These are phyloP conservation scores for Ctenicera cuprea DNA, from an alignment of 2,888 invertebrate species.

Conservation along the genomic window DNA sequence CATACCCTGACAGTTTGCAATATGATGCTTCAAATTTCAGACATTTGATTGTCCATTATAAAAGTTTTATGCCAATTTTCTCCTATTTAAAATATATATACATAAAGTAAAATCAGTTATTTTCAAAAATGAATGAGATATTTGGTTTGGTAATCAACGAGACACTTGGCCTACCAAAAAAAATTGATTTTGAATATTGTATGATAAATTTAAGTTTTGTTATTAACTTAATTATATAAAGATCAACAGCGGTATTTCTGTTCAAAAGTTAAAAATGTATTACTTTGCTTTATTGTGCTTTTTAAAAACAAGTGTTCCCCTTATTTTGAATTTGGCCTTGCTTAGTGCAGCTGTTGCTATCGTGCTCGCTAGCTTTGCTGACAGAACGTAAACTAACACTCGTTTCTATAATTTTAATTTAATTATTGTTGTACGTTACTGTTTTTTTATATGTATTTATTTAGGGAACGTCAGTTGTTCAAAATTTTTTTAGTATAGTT, in stretches of 20 bases:
- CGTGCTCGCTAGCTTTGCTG: constrained; percentile 66
- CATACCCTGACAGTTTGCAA: too few relatives aligned
- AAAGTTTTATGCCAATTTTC: too few relatives aligned
- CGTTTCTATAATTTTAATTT: constrained; percentile 58
- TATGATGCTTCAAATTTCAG: too few relatives aligned
- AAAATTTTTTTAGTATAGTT: constrained; percentile 61
- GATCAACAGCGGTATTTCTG: background rate
- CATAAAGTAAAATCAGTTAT: too few relatives aligned
- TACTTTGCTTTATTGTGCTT: constrained; percentile 43
- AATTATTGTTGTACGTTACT: constrained; percentile 63
- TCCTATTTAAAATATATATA: too few relatives aligned
- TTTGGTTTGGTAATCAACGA: too few relatives aligned
- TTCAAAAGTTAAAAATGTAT: background rate
- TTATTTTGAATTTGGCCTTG: constrained; percentile 48
- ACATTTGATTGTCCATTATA: too few relatives aligned
- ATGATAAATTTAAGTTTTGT: background rate
- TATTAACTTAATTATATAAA: constrained; percentile 4
- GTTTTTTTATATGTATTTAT: constrained; percentile 61
- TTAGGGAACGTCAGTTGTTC: constrained; percentile 68
- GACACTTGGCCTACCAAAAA: too few relatives aligned
- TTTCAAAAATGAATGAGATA: too few relatives aligned
- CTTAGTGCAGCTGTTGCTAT: constrained; percentile 66
- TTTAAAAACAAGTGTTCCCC: constrained; percentile 34
- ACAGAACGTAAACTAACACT: constrained; percentile 67
- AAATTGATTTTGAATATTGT: constrained; percentile 2